These are phyloP conservation scores for Magallana nippona DNA, from an alignment of 2,888 invertebrate genomes.

Conservation along the genomic window DNA sequence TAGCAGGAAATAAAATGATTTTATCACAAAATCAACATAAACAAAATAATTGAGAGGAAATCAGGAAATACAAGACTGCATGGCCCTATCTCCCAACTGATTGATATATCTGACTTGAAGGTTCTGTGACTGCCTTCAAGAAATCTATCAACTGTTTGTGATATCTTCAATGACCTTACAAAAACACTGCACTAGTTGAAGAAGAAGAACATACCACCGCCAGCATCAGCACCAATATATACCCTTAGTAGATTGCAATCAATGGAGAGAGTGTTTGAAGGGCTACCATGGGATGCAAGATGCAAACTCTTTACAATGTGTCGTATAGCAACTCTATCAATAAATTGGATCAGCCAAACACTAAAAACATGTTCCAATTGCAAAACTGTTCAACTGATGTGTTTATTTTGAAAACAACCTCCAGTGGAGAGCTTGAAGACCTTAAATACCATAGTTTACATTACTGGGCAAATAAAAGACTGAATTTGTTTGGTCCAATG, in stretches of 20 bases:
- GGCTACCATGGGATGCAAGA: not conserved
- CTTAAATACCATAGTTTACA: slow-evolving; percentile 10
- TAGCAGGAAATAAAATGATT: too few relatives aligned
- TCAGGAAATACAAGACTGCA: too few relatives aligned
- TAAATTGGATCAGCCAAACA: slow-evolving; percentile 9
- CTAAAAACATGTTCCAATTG: not conserved
- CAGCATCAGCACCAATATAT: not conserved
- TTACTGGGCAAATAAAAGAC: not conserved
- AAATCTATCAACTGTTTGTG: too few relatives aligned
- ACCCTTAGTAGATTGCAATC: not conserved
- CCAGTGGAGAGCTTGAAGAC: not conserved
- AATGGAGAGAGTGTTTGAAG: slow-evolving; percentile 6
- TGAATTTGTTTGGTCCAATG: slow-evolving; percentile 25
- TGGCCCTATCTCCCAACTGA: too few relatives aligned
- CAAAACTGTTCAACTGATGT: slow-evolving; percentile 13
- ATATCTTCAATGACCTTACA: too few relatives aligned
- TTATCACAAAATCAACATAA: too few relatives aligned
- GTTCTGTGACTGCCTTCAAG: too few relatives aligned
- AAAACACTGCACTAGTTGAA: too few relatives aligned
- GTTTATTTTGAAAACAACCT: slow-evolving; percentile 19
- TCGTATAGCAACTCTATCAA: not conserved
- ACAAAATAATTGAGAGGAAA: too few relatives aligned
- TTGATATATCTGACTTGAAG: too few relatives aligned
- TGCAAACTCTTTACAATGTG: not conserved
- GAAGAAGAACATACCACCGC: too few relatives aligned